These are phyloP conservation scores for Hyposoter dolosus DNA, from an alignment of 2,888 invertebrate genomes.

Conservation along the genomic window DNA sequence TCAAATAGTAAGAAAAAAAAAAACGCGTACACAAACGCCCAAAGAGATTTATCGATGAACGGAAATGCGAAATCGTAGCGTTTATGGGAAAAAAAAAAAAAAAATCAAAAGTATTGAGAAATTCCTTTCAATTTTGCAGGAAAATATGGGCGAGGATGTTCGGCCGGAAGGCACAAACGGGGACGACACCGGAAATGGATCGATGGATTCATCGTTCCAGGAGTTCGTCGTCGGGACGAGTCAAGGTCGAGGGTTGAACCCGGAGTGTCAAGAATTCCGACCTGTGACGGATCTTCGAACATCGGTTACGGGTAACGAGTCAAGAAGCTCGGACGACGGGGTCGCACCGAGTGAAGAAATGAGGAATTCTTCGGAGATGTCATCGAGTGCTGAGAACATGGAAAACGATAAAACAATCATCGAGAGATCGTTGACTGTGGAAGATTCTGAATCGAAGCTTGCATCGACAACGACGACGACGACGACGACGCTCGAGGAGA, in stretches of 20 bases:
- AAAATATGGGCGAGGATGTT: constrained; percentile 71
- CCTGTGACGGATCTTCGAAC: constrained; percentile 62
- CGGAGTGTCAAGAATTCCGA: constrained; percentile 83
- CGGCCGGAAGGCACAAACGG: constrained; percentile 38
- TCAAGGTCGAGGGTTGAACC: constrained; percentile 78
- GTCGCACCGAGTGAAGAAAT: neutral
- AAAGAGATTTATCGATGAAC: no score
- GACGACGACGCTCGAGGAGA: constrained; percentile 2
- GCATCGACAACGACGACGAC: neutral
- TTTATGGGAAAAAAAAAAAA: constrained; percentile 65
- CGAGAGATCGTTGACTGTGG: neutral
- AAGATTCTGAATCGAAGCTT: neutral
- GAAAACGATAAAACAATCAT: neutral
- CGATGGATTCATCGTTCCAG: neutral
- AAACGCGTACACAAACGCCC: no score
- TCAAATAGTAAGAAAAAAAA: neutral
- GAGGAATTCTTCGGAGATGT: neutral
- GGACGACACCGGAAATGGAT: constrained; percentile 13
- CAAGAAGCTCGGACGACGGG: neutral
- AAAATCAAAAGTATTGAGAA: constrained; percentile 77
- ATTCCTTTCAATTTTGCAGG: constrained; percentile 79
- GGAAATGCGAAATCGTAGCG: neutral
- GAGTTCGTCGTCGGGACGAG: constrained; percentile 55
- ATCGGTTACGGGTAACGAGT: constrained; percentile 38
- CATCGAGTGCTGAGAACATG: constrained; percentile 36